These are phyloP conservation scores for Aleadryas rufinucha DNA, from an alignment of 2,113 vertebrate genomes.

Conservation along the genomic window DNA sequence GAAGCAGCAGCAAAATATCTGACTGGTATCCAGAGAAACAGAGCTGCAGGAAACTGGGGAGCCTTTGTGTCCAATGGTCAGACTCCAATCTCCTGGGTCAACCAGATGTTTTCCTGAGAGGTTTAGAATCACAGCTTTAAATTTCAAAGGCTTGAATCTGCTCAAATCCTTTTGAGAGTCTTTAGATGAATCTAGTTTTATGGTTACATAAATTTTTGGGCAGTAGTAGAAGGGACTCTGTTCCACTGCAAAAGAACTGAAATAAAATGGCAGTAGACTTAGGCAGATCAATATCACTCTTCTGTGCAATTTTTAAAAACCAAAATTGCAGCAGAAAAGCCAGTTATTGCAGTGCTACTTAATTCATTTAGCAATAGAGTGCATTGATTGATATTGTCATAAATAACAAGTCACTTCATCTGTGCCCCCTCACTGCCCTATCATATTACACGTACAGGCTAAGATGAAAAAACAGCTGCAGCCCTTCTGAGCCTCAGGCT, in stretches of 20 bases:
- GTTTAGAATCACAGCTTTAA: background rate
- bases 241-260: background rate
- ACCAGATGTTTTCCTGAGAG: background rate
- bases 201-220: background rate
- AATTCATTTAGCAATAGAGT: constrained; percentile 39
- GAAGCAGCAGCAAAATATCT: background rate
- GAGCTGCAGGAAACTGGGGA: background rate
- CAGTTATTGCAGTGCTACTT: background rate
- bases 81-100: background rate
- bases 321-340: constrained; percentile 28
- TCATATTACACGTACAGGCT: background rate
- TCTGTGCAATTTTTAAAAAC: constrained; percentile 29
- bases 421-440: background rate
- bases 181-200: background rate
- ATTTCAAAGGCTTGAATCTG: background rate
- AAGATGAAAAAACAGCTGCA: background rate
- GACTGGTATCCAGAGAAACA: background rate
- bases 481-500: constrained; percentile 23
- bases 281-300: constrained; percentile 7
- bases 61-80: background rate
- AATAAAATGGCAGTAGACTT: background rate
- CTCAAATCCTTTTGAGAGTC: background rate
- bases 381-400: constrained; percentile 50
- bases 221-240: background rate
- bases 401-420: constrained; percentile 32